These are phyloP conservation scores for Porites rus DNA, from an alignment of 92 coral and sea anemone species.

Conservation along the genomic window DNA sequence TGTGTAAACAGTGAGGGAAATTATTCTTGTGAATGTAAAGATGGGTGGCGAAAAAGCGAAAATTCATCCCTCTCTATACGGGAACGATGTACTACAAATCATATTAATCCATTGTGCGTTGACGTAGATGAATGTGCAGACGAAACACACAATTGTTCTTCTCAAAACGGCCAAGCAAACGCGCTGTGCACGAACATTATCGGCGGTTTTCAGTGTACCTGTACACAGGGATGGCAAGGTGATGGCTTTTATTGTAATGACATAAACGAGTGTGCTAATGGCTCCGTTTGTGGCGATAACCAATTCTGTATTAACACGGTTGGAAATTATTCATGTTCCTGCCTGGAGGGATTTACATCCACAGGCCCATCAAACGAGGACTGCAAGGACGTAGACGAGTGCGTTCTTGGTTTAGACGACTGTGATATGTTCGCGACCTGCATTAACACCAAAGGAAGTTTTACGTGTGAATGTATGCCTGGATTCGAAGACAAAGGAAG, in stretches of 20 bases:
- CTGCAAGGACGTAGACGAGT: slow-evolving; percentile 70
- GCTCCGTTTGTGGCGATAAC: slow-evolving; percentile 50
- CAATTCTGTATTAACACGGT: slow-evolving; percentile 56
- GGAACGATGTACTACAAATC: background rate
- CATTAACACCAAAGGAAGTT: slow-evolving; percentile 70
- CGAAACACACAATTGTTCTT: slow-evolving; percentile 65
- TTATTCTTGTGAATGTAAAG: slow-evolving; percentile 57
- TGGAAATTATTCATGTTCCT: slow-evolving; percentile 64
- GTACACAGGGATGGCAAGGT: slow-evolving; percentile 64
- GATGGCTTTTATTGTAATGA: slow-evolving; percentile 71
- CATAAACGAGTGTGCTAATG: slow-evolving; percentile 56
- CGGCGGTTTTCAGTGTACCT: slow-evolving; percentile 66
- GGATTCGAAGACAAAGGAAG: slow-evolving; percentile 68
- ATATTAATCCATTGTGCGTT: background rate
- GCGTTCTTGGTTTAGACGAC: slow-evolving; percentile 53
- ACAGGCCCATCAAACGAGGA: slow-evolving; percentile 37
- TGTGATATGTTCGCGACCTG: slow-evolving; percentile 66
- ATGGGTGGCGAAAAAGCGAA: slow-evolving; percentile 53
- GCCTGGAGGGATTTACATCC: slow-evolving; percentile 68
- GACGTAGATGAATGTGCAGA: slow-evolving; percentile 71
- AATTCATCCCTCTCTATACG: background rate
- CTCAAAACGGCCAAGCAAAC: slow-evolving; percentile 46
- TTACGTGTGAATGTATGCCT: slow-evolving; percentile 52
- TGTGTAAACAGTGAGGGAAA: slow-evolving; percentile 68
- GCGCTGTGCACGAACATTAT: slow-evolving; percentile 47